Base-by-base conservation (phyloP, 2,888 invertebrate genomes). In the Bombyx huttoni region DNA sequence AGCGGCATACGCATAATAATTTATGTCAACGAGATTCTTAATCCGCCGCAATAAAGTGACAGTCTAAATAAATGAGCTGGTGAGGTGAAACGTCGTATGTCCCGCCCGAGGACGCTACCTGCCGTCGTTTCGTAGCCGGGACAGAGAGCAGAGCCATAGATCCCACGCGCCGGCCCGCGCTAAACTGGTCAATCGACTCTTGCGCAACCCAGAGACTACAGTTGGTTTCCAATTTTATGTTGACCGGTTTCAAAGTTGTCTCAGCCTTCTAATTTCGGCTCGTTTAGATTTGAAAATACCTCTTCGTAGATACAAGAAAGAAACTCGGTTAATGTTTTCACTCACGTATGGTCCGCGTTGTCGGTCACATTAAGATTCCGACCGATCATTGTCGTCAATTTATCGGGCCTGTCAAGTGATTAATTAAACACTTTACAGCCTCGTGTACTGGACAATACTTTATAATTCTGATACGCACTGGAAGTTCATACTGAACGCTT, bases 171-270 rank as follows among this genome's bases (percentile, higher is more conserved):
- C 54, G 61, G 68, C 70, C 68, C 71, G 81, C 77, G 79, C 76
- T 73, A 77, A 84, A 82, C 85, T 77, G 81, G 86, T 81, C 76
- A 73, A 68, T 70, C 81, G 68, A 66, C 78, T 77, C 77, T 87
- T 86, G 85, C 84, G 86, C 88, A 88, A 88, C 82, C 62, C 67
- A 67, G 71, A 78, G 72, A 80, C 84, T 79, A 85, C 84, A 83
- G 78, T 85, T 81, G 84, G 87, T 87, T 87, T 87, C 85, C 87
- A 87, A 88, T 86, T 87, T 88, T 87, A 87, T 86, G 87, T 88
- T 87, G 86, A 88, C 87, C 87, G 87, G 87, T 88, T 87, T 75
- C 74, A 62, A 79, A 84, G 77, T 81, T 78, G 86, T 83, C 81
- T 81, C 75, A 84, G 83, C 84, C 86, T 86, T 86, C 86, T 86